Evolutionary conservation across 2,797 vertebrate species (phyloP).

Genomic region (Pseudochirops cupreus): DNA sequence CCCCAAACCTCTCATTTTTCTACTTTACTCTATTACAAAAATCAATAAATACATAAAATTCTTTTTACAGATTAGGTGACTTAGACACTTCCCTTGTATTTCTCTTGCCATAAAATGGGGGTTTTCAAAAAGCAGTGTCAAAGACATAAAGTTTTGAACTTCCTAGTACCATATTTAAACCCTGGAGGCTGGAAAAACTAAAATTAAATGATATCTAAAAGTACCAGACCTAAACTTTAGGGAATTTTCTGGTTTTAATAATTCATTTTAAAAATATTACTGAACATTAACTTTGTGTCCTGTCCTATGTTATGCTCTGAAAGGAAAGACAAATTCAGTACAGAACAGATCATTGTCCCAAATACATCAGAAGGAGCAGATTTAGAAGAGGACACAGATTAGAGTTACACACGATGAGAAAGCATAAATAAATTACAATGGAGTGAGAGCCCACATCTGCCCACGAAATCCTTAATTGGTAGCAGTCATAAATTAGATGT

Average conservation of each 20-base stretch:
- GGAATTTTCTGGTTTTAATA: background rate
- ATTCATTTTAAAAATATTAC: background rate
- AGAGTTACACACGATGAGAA: background rate
- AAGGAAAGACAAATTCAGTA: background rate
- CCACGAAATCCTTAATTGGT: background rate
- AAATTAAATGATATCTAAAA: background rate
- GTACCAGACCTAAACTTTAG: background rate
- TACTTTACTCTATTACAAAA: background rate
- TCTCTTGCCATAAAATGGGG: background rate
- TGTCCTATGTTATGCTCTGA: background rate
- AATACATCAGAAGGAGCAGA: background rate
- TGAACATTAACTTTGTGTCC: background rate
- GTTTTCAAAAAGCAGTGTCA: background rate
- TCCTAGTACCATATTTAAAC: background rate
- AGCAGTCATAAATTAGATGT: background rate
- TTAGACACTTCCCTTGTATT: background rate
- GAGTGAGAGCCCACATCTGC: background rate
- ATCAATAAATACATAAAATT: background rate
- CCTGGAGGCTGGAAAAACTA: background rate
- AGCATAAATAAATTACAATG: background rate
- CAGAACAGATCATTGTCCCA: background rate
- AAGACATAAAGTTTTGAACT: background rate
- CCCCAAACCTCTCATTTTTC: background rate
- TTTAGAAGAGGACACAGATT: background rate
- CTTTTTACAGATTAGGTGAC: background rate